Evolutionary conservation across 1,140 invertebrate species (phyloP).

Genomic region (Leptopilina boulardi): DNA sequence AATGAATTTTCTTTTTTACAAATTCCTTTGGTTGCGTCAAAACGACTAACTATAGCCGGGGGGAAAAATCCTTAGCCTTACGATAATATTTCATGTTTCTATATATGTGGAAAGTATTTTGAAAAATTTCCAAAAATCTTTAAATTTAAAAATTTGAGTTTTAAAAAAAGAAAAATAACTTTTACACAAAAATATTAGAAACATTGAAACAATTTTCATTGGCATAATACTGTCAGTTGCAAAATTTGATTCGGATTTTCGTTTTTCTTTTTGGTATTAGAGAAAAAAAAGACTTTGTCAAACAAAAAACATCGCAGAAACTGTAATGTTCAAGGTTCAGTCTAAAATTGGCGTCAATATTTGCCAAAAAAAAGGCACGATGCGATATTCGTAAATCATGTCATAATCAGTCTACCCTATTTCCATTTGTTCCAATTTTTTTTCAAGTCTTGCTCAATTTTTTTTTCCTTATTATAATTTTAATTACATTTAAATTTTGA

Average conservation of each 20-base stretch:
- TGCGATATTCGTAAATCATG: not conserved
- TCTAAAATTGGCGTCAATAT: constrained; percentile 27
- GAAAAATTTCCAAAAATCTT: not conserved
- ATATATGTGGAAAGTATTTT: not conserved
- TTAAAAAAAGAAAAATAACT: too few relatives aligned
- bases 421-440: not conserved
- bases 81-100: constrained; percentile 14
- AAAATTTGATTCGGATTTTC: constrained; percentile 26
- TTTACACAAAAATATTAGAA: not conserved
- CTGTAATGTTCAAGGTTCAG: constrained; percentile 29
- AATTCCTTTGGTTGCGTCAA: constrained; percentile 31
- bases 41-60: not conserved
- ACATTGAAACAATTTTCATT: constrained; percentile 3
- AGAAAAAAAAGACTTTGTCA: constrained; percentile 19
- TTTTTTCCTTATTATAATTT: not conserved
- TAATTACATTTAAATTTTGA: not conserved
- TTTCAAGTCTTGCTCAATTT: not conserved
- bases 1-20: not conserved
- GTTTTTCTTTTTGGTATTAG: constrained; percentile 16
- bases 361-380: constrained; percentile 21
- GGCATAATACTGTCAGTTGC: constrained; percentile 28
- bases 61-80: constrained; percentile 11
- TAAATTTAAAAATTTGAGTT: not conserved
- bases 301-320: not conserved
- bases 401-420: constrained; percentile 32